Percentiles rank a stretch among this genome's conserved stretches.
These are phyloP conservation scores for Pachypsylla venusta DNA, from an alignment of 1,140 invertebrate genomes.

Conservation along the genomic window DNA sequence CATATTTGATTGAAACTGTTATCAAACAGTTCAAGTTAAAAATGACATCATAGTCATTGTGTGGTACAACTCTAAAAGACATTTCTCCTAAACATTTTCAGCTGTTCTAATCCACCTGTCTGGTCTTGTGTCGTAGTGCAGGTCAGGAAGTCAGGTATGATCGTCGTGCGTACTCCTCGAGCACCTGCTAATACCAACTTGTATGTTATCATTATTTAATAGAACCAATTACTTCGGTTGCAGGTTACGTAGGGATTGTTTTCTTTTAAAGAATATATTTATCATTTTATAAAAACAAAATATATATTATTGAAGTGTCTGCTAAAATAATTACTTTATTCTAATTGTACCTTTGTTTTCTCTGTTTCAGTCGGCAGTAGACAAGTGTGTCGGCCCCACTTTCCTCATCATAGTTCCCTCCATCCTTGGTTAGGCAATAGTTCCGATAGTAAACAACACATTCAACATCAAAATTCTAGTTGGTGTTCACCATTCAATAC, in stretches of 20 bases:
- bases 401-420: slow-evolving; percentile 19
- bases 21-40: too few relatives aligned
- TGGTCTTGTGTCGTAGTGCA: slow-evolving; percentile 3
- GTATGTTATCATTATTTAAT: not conserved
- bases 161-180: not conserved
- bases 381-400: slow-evolving; percentile 21
- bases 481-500: slow-evolving; percentile 19
- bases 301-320: not conserved
- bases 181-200: not conserved
- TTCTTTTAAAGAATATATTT: too few relatives aligned
- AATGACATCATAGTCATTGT: too few relatives aligned
- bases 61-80: too few relatives aligned
- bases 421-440: slow-evolving; percentile 18
- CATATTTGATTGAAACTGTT: too few relatives aligned
- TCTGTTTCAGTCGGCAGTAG: slow-evolving; percentile 19
- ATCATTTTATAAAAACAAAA: too few relatives aligned
- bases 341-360: not conserved
- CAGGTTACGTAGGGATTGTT: too few relatives aligned
- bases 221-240: not conserved
- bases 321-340: not conserved
- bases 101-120: slow-evolving; percentile 6
- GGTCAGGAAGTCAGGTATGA: not conserved
- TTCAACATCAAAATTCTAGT: slow-evolving; percentile 10
- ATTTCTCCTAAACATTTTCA: slow-evolving; percentile 8
- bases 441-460: slow-evolving; percentile 11